Conservation (phyloP, 2,888 invertebrate genomes). For the Coelopa pilipes region DNA sequence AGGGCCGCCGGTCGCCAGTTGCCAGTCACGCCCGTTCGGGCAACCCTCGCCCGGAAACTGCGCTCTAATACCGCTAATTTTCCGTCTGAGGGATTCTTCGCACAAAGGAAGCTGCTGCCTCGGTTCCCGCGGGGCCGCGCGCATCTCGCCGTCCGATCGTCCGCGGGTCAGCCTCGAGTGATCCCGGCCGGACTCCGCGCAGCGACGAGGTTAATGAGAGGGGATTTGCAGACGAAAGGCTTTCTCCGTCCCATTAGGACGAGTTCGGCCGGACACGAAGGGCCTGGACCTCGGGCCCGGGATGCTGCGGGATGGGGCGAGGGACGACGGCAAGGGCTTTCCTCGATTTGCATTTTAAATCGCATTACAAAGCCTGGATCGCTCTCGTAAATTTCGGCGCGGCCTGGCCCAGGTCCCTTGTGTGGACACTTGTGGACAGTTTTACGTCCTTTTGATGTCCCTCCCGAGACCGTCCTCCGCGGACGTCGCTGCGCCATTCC, state of each 20-base stretch:
- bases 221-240: neutral
- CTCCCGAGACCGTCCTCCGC: neutral
- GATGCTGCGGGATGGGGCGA: too few relatives aligned
- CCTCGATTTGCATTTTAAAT: conserved; percentile 32
- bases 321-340: too few relatives aligned
- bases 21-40: neutral
- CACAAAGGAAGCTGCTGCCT: neutral
- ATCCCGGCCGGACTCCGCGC: neutral
- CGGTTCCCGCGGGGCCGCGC: neutral
- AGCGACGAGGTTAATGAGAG: conserved; percentile 26
- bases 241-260: neutral
- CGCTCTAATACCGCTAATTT: conserved; percentile 33
- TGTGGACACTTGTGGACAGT: conserved; percentile 51
- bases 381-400: conserved; percentile 24
- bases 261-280: conserved; percentile 20
- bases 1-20: neutral
- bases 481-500: conserved; percentile 4
- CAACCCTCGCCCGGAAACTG: neutral
- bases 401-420: conserved; percentile 34
- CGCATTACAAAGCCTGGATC: conserved; percentile 17
- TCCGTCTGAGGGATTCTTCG: conserved; percentile 24
- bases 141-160: conserved; percentile 23
- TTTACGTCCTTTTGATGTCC: conserved; percentile 45
- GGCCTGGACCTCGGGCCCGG: neutral
- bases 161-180: conserved; percentile 26